Base-by-base conservation (phyloP, 2,888 invertebrate species). In the Dasysyrphus tricinctus region DNA sequence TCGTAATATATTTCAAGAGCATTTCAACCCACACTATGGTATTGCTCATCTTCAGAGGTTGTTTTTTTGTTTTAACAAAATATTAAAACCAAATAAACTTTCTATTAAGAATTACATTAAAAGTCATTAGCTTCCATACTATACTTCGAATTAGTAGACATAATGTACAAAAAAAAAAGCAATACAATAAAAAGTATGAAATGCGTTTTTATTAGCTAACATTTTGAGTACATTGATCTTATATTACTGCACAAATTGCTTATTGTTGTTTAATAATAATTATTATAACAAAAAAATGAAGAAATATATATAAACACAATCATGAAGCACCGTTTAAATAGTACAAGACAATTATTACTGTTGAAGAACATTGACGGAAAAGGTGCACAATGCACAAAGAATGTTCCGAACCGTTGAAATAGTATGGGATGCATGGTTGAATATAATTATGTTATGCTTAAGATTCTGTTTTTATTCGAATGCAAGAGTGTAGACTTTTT, bases 361-460 rank as follows among this genome's bases (percentile, higher is more conserved):
- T 61, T 39, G 24, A 61, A 19, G 39, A 61, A 39, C 39, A 61
- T 61, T 61, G 61, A 61, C 61, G 61, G 24, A 61, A 61, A 8
- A 61, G 19, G 19, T 0, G 59, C 24, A 16, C 8, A 54, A 19
- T 0, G 59, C 24, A 16, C 8, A 54, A 19, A 37, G 39, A 61
- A 61, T 42, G 16, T 19, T 61, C 34, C 12, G 14, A 61, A 24
- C 24, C 19, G 59, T 59, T 59, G 39, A 59, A 59, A 37, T 61
- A 24, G 5, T 6, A 24, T 61, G 19, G 3, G 24, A 61, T 61
- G 61, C 61, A 61, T 61, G 39, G 61, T 42, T 61, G 61, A 61
- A 12, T 59, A 12, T 37, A 61, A 19, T 16, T n/a, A 14, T 16
- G 47, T 61, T 19, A 14, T 61, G 39, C 14, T 39, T 19, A 12